Percentiles rank a stretch among this genome's conserved stretches.
Conservation (phyloP, 2,888 invertebrate genomes). For the Desoria tigrina region DNA sequence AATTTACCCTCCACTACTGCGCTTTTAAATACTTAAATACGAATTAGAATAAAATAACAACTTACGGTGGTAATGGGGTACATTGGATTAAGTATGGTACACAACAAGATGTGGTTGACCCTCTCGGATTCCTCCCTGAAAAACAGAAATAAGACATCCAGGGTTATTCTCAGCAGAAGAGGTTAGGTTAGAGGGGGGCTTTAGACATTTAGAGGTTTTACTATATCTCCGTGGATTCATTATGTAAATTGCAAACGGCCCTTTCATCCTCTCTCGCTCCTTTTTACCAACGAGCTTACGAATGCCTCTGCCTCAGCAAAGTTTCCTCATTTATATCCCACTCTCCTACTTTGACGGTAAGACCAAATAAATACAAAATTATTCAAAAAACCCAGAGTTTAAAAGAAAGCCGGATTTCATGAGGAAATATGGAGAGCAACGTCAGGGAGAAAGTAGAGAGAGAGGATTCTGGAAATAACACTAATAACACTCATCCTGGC, state of each 20-base stretch:
- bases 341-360: neutral
- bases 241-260: conserved; percentile 12
- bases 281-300: neutral
- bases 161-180: conserved; percentile 1
- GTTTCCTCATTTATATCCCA: neutral
- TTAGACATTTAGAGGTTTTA: too few relatives aligned
- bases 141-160: conserved; percentile 53
- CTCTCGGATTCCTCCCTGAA: conserved; percentile 75
- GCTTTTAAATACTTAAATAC: neutral
- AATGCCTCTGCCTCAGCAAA: too few relatives aligned
- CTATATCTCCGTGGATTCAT: neutral
- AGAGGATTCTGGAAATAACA: neutral
- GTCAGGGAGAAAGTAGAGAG: conserved; percentile 8
- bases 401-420: neutral
- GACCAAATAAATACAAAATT: conserved; percentile 10
- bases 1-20: neutral
- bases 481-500: too few relatives aligned
- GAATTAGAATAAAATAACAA: conserved; percentile 4
- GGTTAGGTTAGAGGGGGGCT: conserved; percentile 6
- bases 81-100: conserved; percentile 96
- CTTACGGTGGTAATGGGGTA: conserved; percentile 99
- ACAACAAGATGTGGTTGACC: conserved; percentile 93
- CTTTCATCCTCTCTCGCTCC: neutral
- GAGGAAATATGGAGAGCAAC: neutral
- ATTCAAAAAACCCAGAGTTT: conserved; percentile 3